Evolutionary conservation across 2,888 invertebrate species (phyloP).

Genomic region (Hydrotaea diabolus): DNA sequence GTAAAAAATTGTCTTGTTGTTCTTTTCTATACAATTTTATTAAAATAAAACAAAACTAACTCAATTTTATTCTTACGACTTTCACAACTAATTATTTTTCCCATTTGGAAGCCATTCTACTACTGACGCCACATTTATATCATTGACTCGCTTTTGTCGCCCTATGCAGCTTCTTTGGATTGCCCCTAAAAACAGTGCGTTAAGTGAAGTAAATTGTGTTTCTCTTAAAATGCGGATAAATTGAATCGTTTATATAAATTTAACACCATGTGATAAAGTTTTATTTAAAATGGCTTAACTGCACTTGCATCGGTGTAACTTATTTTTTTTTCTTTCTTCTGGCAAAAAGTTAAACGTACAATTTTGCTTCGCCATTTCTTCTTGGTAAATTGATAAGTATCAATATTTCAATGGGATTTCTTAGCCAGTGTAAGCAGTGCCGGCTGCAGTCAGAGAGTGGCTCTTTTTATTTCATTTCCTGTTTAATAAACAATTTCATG

Average conservation of each 20-base stretch:
- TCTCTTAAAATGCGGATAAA: neutral
- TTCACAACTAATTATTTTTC: too few species aligned
- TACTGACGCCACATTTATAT: conserved; percentile 3
- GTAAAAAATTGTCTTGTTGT: too few species aligned
- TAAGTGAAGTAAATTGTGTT: neutral
- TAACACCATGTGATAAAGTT: conserved; percentile 3
- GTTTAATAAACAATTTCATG: conserved; percentile 57
- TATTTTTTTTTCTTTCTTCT: neutral
- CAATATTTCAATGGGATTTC: conserved; percentile 7
- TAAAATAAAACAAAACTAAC: too few species aligned
- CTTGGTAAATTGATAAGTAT: conserved; percentile 6
- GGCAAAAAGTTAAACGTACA: neutral
- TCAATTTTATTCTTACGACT: too few species aligned
- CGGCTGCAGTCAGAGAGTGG: neutral
- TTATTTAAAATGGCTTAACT: conserved; percentile 28
- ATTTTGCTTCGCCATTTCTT: neutral
- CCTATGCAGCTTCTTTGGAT: too few species aligned
- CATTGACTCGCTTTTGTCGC: neutral
- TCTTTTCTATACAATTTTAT: too few species aligned
- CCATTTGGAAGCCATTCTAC: neutral
- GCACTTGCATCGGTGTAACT: neutral
- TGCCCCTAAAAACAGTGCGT: neutral
- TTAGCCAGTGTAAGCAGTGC: neutral
- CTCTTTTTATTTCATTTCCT: conserved; percentile 59
- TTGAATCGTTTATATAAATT: conserved; percentile 3